Evolutionary conservation across 2,113 vertebrate species (phyloP), one percentile per base, ranked within the genome.

Genomic region (Pollimyrus isidori): DNA sequence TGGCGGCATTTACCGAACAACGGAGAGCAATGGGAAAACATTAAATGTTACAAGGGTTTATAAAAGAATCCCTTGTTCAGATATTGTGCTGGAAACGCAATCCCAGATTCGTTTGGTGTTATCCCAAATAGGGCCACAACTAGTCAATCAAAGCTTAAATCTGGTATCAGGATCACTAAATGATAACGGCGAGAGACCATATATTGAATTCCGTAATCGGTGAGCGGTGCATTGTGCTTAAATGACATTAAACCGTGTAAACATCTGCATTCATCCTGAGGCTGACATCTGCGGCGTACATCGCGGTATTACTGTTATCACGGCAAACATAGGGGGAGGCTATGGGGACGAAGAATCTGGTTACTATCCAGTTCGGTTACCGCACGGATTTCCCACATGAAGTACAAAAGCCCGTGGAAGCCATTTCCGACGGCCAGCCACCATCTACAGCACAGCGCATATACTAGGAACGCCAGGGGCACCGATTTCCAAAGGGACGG

Each of bases 381-480:
- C 62, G 9, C 42, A 23, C 76, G 39, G 39, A 45, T 62, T 62
- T 62, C 56, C 56, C 56, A 62, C 56, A 62, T n/a, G 7, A 62
- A 62, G 56, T 62, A 62, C 56, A 62, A 45, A 84, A 84, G 23
- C 15, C 5, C 7, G 7, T 7, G 86, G 86, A 35, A 87, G 86
- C 52, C 86, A 88, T 50, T 88, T 73, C 45, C 49, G 88, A 88
- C 35, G 69, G 4, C 13, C 65, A 52, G n/a, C 48, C 80, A 83
- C 17, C 15, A 83, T 83, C 39, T 19, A 46, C 39, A 23, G 45
- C 45, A 83, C n/a, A 73, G 45, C 42, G 21, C 15, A 49, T 13
- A 7, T 10, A n/a, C n/a, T n/a, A 11, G 87, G 35, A 45, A 46
- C 87, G 69, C 7, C 45, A 42, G 69, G 26, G 46, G 42, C 45